Evolutionary conservation across 2,888 invertebrate genomes (phyloP), one percentile per base, ranked within the genome.

Genomic region (Pogonocherus hispidulus): DNA sequence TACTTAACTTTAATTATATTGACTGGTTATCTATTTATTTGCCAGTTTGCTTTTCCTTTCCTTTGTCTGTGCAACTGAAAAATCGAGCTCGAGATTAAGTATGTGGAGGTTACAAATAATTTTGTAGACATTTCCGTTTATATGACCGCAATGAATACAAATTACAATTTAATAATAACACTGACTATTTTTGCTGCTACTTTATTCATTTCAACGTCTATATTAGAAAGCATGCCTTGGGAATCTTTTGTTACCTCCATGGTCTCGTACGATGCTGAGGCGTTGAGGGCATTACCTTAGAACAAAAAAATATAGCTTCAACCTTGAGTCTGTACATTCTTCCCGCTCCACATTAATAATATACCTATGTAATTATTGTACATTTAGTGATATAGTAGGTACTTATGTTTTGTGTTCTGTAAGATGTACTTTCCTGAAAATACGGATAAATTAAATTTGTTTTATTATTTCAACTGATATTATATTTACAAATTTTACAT

Each of bases 1-100:
- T 72, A 72, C 19, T n/a, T n/a, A n/a, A n/a, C 57, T 66, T 67
- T 72, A 54, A 52, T 70, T 14, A 41, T 41, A n/a, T 16, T 41
- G n/a, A 41, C n/a, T 41, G 11, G 16, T 41, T 41, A 14, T 9
- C 5, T n/a, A 16, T 35, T 54, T 27, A 9, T 37, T 49, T 49
- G 19, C 11, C 14, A 19, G 35, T 32, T 51, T 54, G 54, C 16
- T 55, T 35, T 20, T 11, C 55, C 5, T 55, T 11, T 14, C 20
- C 37, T 54, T 35, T 54, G 35, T 55, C 37, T 55, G 18, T 55
- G 55, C 19, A 3, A 41, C 14, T 41, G 41, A 41, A 41, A n/a
- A 5, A 41, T 41, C 14, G 16, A 41, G 2, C 11, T 41, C n/a
- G 14, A n/a, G 5, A 41, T 16, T 16, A 41, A n/a, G 41, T 16